Evolutionary conservation across 2,113 vertebrate species (phyloP).

Genomic region (Atractosteus spatula): DNA sequence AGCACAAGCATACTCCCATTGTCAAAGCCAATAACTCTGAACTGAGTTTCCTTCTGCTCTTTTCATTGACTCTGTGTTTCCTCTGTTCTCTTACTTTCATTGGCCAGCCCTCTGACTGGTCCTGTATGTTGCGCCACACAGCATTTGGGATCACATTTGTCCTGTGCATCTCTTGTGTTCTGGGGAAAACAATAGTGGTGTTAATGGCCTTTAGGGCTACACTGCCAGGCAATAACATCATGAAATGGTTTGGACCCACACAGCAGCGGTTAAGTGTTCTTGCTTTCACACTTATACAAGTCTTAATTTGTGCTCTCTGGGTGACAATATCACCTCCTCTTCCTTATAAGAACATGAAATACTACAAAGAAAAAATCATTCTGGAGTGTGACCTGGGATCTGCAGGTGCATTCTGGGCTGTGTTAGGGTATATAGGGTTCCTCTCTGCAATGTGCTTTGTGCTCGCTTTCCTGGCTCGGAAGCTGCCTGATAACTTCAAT

Average conservation of each 20-base stretch:
- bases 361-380: not conserved
- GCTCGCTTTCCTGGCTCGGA: slow-evolving; percentile 4
- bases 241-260: slow-evolving; percentile 6
- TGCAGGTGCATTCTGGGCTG: not conserved
- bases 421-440: not conserved
- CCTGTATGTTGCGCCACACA: slow-evolving; percentile 9
- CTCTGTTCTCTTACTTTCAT: slow-evolving; percentile 12
- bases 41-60: slow-evolving; percentile 7
- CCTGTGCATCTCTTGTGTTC: slow-evolving; percentile 6
- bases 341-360: not conserved
- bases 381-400: slow-evolving; percentile 16
- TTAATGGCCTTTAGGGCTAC: slow-evolving; percentile 11
- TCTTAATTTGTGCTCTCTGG: slow-evolving; percentile 7
- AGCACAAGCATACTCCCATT: slow-evolving; percentile 1
- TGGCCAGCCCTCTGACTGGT: not conserved
- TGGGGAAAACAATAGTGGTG: slow-evolving; percentile 15
- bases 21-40: slow-evolving; percentile 17
- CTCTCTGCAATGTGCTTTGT: not conserved
- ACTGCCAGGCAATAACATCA: not conserved
- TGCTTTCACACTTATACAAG: not conserved
- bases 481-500: slow-evolving; percentile 8
- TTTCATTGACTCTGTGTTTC: slow-evolving; percentile 11
- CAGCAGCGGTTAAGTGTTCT: slow-evolving; percentile 1
- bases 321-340: not conserved
- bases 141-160: slow-evolving; percentile 9